phyloP scores from a whole-genome alignment of 1,140 invertebrate genomes.

The Camponotus vicinus region DNA sequence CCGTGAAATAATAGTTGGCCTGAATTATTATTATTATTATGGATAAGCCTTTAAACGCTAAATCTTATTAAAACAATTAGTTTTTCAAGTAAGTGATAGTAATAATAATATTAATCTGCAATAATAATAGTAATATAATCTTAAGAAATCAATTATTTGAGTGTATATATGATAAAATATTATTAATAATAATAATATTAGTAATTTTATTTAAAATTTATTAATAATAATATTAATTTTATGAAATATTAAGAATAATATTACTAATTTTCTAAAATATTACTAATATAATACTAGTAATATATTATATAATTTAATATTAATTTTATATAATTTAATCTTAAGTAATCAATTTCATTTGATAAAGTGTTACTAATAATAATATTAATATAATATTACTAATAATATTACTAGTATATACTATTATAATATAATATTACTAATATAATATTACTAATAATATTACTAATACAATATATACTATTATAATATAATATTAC shows the following conservation, averaged over 20 bases:
- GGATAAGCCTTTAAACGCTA: neutral
- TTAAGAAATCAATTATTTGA: neutral
- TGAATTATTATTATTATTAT: neutral
- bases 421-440: no score
- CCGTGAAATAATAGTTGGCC: neutral
- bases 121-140: neutral
- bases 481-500: no score
- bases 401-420: no score
- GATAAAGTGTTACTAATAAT: neutral
- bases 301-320: no score
- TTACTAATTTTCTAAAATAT: no score
- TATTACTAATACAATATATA: neutral
- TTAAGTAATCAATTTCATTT: neutral
- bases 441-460: neutral
- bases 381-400: neutral
- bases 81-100: neutral
- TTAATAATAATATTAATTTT: no score
- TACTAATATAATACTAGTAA: no score
- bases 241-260: no score
- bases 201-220: no score
- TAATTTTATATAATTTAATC: no score
- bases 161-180: neutral
- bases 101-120: neutral
- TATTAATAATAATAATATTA: slow-evolving; percentile 2
- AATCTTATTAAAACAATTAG: neutral